These are phyloP conservation scores for Megaleporinus macrocephalus DNA, from an alignment of 2,113 vertebrate species.

Conservation along the genomic window DNA sequence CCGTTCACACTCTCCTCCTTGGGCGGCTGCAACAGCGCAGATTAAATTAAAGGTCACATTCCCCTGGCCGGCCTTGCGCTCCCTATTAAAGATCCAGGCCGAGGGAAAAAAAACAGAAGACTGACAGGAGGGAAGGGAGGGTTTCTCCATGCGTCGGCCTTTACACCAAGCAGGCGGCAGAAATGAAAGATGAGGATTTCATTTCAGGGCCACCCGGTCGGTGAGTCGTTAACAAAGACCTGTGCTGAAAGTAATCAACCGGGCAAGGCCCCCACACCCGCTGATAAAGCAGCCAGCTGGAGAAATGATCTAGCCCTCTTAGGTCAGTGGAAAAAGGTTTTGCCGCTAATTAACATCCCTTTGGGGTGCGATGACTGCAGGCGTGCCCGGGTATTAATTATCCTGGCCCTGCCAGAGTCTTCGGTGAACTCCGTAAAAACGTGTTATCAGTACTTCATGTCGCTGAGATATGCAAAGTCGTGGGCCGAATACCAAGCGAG, in stretches of 20 bases:
- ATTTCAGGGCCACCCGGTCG: slow-evolving; percentile 49
- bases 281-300: slow-evolving; percentile 56
- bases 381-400: slow-evolving; percentile 59
- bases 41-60: slow-evolving; percentile 59
- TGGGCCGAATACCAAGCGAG: slow-evolving; percentile 53
- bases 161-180: slow-evolving; percentile 38
- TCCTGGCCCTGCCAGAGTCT: slow-evolving; percentile 32
- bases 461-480: slow-evolving; percentile 48
- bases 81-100: slow-evolving; percentile 47
- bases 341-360: slow-evolving; percentile 61
- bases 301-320: slow-evolving; percentile 53
- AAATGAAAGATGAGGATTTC: slow-evolving; percentile 59
- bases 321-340: slow-evolving; percentile 60
- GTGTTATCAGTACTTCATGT: slow-evolving; percentile 55
- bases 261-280: slow-evolving; percentile 24
- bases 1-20: slow-evolving; percentile 85
- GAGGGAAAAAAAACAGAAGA: slow-evolving; percentile 8
- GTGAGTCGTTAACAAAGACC: slow-evolving; percentile 56
- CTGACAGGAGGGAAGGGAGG: slow-evolving; percentile 17
- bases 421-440: slow-evolving; percentile 48
- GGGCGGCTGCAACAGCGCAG: slow-evolving; percentile 78
- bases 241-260: slow-evolving; percentile 55
- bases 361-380: slow-evolving; percentile 48
- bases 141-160: slow-evolving; percentile 8
- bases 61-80: slow-evolving; percentile 27